Base-by-base conservation (phyloP, 1,140 invertebrate species). In the Holcopasites calliopsidis region DNA sequence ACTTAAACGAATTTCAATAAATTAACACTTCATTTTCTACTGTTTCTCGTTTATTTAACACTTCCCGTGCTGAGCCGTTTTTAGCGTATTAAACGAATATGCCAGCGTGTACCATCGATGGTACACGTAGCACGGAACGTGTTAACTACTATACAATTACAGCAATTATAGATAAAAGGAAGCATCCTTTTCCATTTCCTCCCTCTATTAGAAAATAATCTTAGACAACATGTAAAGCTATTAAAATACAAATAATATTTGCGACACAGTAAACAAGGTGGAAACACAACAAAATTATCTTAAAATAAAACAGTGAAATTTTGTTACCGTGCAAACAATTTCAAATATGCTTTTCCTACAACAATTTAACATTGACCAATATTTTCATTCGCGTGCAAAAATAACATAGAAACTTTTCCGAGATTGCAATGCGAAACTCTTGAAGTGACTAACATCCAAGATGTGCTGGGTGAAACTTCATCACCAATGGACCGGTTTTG, bases 401-500 rank as follows among this genome's bases (percentile, higher is more conserved):
- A 40, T 28, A 38, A 44, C 38, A 66, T 31, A 66, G 13, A 31
- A 47, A 28, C 44, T 44, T 74, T 66, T 26, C 40, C 49, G 16
- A 74, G 23, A n/a, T 61, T 78, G 40, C 18, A 62, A 21, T 38
- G 23, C 23, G 11, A 64, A 79, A 42, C 35, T 40, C 23, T 64
- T 50, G 23, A 62, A 23, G 16, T n/a, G n/a, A 49, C 31, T 73
- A 35, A 40, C 50, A 38, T 28, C 18, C 33, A 75, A 70, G 35
- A 18, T 23, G 52, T 42, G 13, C 16, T 42, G 21, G 38, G 54
- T 60, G 33, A 55, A 52, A 31, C 26, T 33, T 47, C 16, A 42
- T 33, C 11, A 52, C 10, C 3, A 33, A 33, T 21, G 28, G 54
- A 85, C 82, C 57, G 82, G 82, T 80, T 84, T 85, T 50, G 44